A percentile compares a stretch with the other conserved stretches of the same genome.
Conservation (phyloP, 2,797 vertebrate species). For the Falco novaeseelandiae region DNA sequence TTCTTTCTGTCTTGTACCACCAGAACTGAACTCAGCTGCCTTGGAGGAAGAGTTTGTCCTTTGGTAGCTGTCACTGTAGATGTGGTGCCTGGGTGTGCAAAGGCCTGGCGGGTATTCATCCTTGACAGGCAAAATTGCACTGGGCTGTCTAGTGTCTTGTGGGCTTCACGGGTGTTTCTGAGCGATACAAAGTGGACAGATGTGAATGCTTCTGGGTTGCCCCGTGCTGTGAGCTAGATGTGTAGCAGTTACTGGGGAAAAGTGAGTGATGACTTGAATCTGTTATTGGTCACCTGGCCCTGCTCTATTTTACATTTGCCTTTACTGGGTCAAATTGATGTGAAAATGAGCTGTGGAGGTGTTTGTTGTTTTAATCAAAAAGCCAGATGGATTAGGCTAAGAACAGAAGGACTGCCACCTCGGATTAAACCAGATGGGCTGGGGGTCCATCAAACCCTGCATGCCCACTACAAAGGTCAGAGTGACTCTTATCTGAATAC, state of each 20-base stretch:
- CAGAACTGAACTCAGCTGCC: neutral
- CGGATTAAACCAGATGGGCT: neutral
- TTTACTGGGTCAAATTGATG: neutral
- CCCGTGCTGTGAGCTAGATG: neutral
- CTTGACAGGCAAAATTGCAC: neutral
- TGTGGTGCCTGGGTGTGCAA: neutral
- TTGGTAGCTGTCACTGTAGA: neutral
- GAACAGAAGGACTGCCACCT: neutral
- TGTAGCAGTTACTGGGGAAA: neutral
- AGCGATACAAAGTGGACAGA: neutral
- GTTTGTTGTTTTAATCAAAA: neutral
- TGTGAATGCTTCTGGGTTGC: neutral
- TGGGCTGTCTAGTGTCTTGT: neutral
- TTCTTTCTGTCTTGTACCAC: neutral
- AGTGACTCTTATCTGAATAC: neutral
- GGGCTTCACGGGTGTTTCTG: fast-evolving
- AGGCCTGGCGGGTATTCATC: neutral
- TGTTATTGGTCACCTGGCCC: neutral
- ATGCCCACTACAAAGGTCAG: neutral
- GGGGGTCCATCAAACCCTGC: neutral
- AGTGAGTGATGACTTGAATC: neutral
- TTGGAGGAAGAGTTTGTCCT: neutral
- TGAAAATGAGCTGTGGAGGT: neutral
- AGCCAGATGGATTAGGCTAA: neutral
- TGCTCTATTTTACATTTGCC: neutral